Percentiles rank a stretch among this genome's conserved stretches.
These are phyloP conservation scores for Cyclargus thomasi DNA, from an alignment of 1,140 invertebrate genomes.

Conservation along the genomic window DNA sequence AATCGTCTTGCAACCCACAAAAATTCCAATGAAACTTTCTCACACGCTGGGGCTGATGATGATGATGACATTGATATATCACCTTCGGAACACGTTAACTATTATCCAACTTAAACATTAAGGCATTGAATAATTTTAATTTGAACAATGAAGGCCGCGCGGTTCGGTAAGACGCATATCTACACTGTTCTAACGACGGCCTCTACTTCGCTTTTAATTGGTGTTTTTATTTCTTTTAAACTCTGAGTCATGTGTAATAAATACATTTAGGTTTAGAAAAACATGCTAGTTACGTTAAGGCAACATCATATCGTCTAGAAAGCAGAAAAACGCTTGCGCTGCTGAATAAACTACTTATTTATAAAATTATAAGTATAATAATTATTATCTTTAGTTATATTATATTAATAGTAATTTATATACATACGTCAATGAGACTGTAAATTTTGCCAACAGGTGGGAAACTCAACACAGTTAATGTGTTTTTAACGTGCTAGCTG, in stretches of 20 bases:
- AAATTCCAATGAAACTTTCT: background rate
- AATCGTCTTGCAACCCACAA: background rate
- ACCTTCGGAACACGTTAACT: constrained; percentile 10
- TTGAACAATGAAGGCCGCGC: constrained; percentile 6
- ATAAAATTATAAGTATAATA: no score
- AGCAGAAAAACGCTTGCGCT: background rate
- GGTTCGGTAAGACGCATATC: background rate
- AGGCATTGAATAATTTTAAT: constrained; percentile 13
- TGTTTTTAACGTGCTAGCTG: no score
- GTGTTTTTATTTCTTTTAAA: background rate
- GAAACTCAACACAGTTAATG: no score
- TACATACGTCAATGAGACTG: no score
- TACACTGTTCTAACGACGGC: background rate
- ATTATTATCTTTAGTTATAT: no score
- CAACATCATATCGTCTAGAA: no score
- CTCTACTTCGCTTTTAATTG: background rate
- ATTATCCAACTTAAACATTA: constrained; percentile 13
- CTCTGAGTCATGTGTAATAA: background rate
- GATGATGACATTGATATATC: constrained; percentile 6
- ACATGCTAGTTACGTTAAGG: background rate
- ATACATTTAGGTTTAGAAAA: background rate
- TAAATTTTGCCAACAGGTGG: no score
- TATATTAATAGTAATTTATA: no score
- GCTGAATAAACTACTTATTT: no score
- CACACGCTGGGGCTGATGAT: background rate